Evolutionary conservation across 2,113 vertebrate genomes (phyloP).

Genomic region (Phylloscopus trochilus): DNA sequence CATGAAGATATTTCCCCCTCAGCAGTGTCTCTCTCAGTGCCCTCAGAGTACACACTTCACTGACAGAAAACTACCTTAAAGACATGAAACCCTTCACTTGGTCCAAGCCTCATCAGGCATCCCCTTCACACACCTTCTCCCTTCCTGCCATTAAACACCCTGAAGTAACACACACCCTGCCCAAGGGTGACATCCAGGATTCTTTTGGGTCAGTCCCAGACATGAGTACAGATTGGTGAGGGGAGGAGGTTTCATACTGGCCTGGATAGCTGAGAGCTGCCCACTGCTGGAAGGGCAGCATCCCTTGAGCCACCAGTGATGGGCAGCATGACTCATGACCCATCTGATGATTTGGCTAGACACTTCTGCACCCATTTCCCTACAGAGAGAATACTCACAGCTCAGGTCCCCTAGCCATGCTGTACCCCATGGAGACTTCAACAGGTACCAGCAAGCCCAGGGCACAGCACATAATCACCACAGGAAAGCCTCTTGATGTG

Average conservation of each 20-base stretch:
- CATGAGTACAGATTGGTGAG: background rate
- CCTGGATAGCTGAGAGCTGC: background rate
- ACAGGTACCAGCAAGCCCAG: background rate
- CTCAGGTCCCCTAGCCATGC: background rate
- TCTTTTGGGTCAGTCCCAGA: background rate
- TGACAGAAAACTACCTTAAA: background rate
- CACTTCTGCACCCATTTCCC: constrained; percentile 14
- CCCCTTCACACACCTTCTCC: background rate
- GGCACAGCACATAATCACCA: background rate
- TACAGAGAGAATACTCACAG: background rate
- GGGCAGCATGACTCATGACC: background rate
- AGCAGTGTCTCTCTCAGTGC: background rate
- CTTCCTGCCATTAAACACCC: fast-evolving
- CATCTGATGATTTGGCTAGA: background rate
- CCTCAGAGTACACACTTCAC: background rate
- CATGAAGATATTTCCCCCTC: background rate
- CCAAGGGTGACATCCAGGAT: background rate
- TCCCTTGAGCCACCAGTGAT: background rate
- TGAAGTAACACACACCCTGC: background rate
- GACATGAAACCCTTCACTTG: background rate
- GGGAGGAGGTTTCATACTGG: background rate
- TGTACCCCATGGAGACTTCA: background rate
- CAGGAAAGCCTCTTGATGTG: background rate
- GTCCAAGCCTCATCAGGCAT: fast-evolving
- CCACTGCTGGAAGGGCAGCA: background rate